A percentile compares a stretch with the other conserved stretches of the same genome.
phyloP scores from a whole-genome alignment of 1,140 invertebrate genomes.

The Saccostrea echinata region DNA sequence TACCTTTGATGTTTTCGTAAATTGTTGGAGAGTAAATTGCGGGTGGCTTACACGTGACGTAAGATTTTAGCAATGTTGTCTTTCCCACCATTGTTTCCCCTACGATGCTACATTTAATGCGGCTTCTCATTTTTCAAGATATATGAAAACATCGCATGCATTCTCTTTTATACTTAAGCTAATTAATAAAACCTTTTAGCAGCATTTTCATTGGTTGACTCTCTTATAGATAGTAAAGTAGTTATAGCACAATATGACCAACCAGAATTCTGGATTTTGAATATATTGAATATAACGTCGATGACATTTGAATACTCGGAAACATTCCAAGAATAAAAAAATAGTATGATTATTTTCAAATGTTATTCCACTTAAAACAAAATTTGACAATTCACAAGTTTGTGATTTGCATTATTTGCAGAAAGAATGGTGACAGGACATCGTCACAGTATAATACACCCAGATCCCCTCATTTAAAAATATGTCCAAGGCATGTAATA shows the following conservation, averaged over 20 bases:
- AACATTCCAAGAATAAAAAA: no score
- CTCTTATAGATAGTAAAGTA: neutral
- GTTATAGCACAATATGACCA: neutral
- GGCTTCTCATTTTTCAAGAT: neutral
- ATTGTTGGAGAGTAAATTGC: slow-evolving; percentile 47
- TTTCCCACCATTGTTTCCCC: slow-evolving; percentile 93
- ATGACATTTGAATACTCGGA: neutral
- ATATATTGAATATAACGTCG: neutral
- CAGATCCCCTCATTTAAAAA: no score
- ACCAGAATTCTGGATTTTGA: neutral
- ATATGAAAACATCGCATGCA: neutral
- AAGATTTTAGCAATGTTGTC: slow-evolving; percentile 65
- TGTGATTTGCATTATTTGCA: no score
- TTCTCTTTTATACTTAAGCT: neutral
- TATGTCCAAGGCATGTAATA: no score
- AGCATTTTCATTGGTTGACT: neutral
- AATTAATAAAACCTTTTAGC: neutral
- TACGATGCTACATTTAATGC: slow-evolving; percentile 94
- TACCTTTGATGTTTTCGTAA: slow-evolving; percentile 28
- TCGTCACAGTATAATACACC: no score
- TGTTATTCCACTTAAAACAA: neutral
- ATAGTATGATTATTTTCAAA: neutral
- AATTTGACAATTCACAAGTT: no score
- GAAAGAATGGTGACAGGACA: no score
- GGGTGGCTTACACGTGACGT: slow-evolving; percentile 18